Evolutionary conservation across 2,113 vertebrate genomes (phyloP).

Genomic region (Paramisgurnus dabryanus): DNA sequence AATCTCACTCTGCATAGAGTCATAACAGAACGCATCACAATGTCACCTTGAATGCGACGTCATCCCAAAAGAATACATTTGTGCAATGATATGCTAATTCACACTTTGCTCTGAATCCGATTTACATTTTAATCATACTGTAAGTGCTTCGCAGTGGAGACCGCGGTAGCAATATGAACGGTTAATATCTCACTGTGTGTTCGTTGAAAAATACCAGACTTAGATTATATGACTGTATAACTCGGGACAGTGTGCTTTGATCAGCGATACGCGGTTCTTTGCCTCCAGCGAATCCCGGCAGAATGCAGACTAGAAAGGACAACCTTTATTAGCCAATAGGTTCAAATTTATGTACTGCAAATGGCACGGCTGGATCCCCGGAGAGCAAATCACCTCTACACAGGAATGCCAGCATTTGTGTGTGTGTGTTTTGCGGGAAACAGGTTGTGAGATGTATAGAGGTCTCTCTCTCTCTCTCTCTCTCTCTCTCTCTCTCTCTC

Average conservation of each 20-base stretch:
- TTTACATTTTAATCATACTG: conserved; percentile 69
- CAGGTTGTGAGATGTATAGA: background rate
- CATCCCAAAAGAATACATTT: conserved; percentile 72
- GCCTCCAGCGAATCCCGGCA: conserved; percentile 42
- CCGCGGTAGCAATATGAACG: conserved; percentile 26
- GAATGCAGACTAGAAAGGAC: conserved; percentile 37
- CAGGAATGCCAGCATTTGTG: conserved; percentile 7
- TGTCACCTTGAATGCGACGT: conserved; percentile 78
- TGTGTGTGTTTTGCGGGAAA: background rate
- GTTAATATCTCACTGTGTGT: conserved; percentile 30
- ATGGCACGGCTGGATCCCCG: conserved; percentile 30
- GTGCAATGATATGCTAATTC: conserved; percentile 76
- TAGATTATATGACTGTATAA: conserved; percentile 40
- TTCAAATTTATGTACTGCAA: conserved; percentile 56
- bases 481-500: no score
- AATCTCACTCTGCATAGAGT: conserved; percentile 76
- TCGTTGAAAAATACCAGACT: background rate
- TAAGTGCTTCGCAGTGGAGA: conserved; percentile 56
- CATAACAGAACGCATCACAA: conserved; percentile 65
- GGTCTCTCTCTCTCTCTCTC: background rate
- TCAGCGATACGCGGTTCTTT: conserved; percentile 32
- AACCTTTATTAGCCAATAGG: conserved; percentile 51
- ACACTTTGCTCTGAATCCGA: conserved; percentile 68
- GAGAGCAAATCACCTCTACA: conserved; percentile 49
- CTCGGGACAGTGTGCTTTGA: conserved; percentile 46